phyloP scores from a whole-genome alignment of 2,797 vertebrate species.

The Enteromius mattozi region DNA sequence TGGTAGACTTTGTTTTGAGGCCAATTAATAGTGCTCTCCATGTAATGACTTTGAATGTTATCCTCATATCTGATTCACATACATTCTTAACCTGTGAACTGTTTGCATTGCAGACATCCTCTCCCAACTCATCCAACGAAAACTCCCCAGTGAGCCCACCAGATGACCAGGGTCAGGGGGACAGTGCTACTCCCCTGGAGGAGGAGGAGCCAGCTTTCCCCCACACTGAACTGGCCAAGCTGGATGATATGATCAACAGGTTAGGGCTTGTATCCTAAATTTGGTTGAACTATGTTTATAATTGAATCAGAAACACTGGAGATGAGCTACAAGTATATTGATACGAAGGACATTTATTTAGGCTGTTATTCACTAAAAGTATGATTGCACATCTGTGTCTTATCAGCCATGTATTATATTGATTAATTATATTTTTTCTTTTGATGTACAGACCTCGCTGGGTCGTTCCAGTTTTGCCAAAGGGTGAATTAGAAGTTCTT shows the following conservation, averaged over 20 bases:
- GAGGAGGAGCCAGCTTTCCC: slow-evolving; percentile 99
- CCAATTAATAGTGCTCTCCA: neutral
- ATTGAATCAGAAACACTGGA: neutral
- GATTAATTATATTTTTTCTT: slow-evolving; percentile 24
- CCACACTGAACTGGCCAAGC: slow-evolving; percentile 97
- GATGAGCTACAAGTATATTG: neutral
- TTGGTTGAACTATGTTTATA: neutral
- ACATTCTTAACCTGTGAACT: slow-evolving; percentile 21
- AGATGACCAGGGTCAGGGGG: slow-evolving; percentile 92
- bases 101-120: slow-evolving; percentile 83
- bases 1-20: neutral
- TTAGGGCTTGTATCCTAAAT: slow-evolving; percentile 71
- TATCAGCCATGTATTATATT: neutral
- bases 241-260: slow-evolving; percentile 99
- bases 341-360: neutral
- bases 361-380: neutral
- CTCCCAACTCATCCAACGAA: slow-evolving; percentile 98
- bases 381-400: slow-evolving; percentile 5
- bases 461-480: slow-evolving; percentile 99
- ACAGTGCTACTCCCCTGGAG: slow-evolving; percentile 91
- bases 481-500: slow-evolving; percentile 99
- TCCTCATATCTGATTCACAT: neutral
- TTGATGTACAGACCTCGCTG: slow-evolving; percentile 89
- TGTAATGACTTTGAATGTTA: neutral
- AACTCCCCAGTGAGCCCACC: slow-evolving; percentile 98